Base-by-base conservation (phyloP, 2,888 invertebrate genomes). In the Yponomeuta malinellus region DNA sequence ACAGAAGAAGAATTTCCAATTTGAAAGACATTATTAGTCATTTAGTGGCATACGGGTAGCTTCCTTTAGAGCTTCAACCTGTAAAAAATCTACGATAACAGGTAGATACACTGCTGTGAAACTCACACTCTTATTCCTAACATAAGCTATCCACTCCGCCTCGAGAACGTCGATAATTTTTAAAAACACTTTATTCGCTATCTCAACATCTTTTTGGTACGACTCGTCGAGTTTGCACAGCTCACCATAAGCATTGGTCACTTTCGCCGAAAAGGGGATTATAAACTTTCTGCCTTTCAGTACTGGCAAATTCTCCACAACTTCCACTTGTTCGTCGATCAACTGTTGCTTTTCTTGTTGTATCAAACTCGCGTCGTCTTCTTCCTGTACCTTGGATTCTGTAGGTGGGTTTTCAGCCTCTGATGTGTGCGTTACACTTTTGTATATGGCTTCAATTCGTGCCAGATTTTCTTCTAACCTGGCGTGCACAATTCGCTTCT, bases 181-280 rank as follows among this genome's bases (percentile, higher is more conserved):
- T 29, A 37, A 10, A 31, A 68, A 68, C 10, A 68, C 68, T 29
- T 48, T 23, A n/a, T 68, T 29, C 9, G 48, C 68, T 15, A 68
- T 6, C 31, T 52, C 29, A 9, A 4, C 23, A 31, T 68, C 48
- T 29, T 68, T 29, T 8, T 10, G 2, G 23, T 10, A 52, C 48
- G 52, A 48, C 10, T 9, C 10, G 31, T 68, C 68, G 12, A 68
- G 52, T 10, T 31, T 29, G 29, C 48, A 31, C 31, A 68, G 23
- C n/a, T 29, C 52, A 0, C 52, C 52, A 10, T 12, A 29, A 12
- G 52, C 48, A 1, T 23, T 52, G 23, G 52, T 31, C 29, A 68
- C 68, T 29, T 31, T 29, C 8, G 52, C 52, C 23, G 52, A 48
- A 52, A 68, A 68, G 5, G 68, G 68, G 31, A 68, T 52, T 4